These are phyloP conservation scores for Crambe crambe DNA, from an alignment of 37 sponge, comb jelly and placozoan genomes.

Conservation along the genomic window DNA sequence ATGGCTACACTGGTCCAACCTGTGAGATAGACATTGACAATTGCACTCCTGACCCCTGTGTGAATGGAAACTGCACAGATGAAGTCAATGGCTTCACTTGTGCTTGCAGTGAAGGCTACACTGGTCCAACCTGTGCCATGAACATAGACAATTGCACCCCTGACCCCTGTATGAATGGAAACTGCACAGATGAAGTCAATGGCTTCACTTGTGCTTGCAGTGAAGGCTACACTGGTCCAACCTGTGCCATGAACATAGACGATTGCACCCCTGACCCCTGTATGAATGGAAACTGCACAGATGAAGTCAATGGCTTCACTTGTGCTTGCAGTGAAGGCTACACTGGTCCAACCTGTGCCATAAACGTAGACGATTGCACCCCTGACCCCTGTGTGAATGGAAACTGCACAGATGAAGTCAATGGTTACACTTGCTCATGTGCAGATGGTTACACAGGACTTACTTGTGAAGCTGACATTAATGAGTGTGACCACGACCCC, in stretches of 20 bases:
- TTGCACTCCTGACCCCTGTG: conserved; percentile 30
- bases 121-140: conserved; percentile 23
- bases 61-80: conserved; percentile 30
- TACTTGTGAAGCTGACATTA: conserved; percentile 40
- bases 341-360: conserved; percentile 50
- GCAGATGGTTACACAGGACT: conserved; percentile 61
- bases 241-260: conserved; percentile 19
- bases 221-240: conserved; percentile 34
- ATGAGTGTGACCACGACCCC: conserved; percentile 40
- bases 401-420: conserved; percentile 8
- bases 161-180: conserved; percentile 56
- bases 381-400: conserved; percentile 42
- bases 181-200: conserved; percentile 10
- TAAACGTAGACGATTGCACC: conserved; percentile 33
- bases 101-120: conserved; percentile 41
- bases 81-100: conserved; percentile 6
- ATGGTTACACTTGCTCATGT: conserved; percentile 30
- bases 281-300: conserved; percentile 34
- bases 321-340: conserved; percentile 36
- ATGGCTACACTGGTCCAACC: conserved; percentile 32
- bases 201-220: conserved; percentile 30
- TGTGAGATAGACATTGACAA: conserved; percentile 41
- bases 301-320: background rate
- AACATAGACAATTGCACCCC: background rate
- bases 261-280: conserved; percentile 28